A percentile compares a stretch with the other conserved stretches of the same genome.
These are phyloP conservation scores for Leucopsar rothschildi DNA, from an alignment of 2,113 vertebrate genomes.

Conservation along the genomic window DNA sequence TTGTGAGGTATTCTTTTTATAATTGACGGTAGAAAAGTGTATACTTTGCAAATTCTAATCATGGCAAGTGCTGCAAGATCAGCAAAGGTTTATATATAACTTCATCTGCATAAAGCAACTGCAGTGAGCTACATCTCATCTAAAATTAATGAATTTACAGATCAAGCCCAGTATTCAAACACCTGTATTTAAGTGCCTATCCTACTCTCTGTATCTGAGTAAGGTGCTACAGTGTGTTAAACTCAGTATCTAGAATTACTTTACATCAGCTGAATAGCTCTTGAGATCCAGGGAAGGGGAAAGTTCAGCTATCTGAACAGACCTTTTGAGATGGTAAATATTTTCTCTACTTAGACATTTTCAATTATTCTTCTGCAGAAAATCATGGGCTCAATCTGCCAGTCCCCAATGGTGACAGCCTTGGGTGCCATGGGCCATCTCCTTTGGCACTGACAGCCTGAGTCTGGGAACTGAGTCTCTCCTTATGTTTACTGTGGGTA, in stretches of 20 bases:
- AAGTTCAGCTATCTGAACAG: not conserved
- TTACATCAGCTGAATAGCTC: not conserved
- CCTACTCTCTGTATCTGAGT: not conserved
- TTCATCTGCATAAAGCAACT: slow-evolving; percentile 14
- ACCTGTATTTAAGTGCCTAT: not conserved
- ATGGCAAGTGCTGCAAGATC: slow-evolving; percentile 1
- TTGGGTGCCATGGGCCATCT: not conserved
- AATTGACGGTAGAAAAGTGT: not conserved
- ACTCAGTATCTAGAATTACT: not conserved
- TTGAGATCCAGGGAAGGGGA: not conserved
- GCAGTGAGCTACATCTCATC: not conserved
- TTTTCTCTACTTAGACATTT: not conserved
- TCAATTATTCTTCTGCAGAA: not conserved
- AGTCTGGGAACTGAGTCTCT: not conserved
- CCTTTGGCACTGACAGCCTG: not conserved
- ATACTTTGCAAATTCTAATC: slow-evolving; percentile 24
- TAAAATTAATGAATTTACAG: not conserved
- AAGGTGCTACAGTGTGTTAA: not conserved
- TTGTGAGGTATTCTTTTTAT: slow-evolving; percentile 7
- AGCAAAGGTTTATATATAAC: slow-evolving; percentile 39
- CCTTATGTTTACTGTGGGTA: not conserved
- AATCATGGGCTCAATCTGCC: not conserved
- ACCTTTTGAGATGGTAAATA: not conserved
- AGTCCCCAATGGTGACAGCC: fast-evolving
- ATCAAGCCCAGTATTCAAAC: not conserved